Evolutionary conservation across 1,140 invertebrate species (phyloP), one percentile per base, ranked within the genome.

Genomic region (Brachionus manjavacas): DNA sequence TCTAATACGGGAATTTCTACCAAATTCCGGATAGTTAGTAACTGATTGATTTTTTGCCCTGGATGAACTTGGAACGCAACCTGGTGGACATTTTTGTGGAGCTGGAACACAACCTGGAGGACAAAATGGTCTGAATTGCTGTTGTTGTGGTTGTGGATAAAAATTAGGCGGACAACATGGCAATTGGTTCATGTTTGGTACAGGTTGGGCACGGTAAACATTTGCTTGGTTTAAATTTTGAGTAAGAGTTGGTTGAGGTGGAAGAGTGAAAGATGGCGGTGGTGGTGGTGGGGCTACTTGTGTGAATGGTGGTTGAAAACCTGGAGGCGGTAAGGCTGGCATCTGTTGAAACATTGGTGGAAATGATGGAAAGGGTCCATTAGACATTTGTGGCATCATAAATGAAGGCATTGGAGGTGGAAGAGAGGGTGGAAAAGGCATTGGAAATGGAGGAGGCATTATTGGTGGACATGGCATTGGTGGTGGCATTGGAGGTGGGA

Each of bases 161-260:
- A 64, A 81, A 68, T 68, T 81, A 64, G 79, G 79, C 1, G 79
- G 79, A 35, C 79, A 81, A 14, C 79, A 81, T 64, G 79, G 79
- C 6, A 81, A 23, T 41, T 60, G 79, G 41, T 41, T 31, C 8
- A 49, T 43, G 7, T 55, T 28, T 25, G 49, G 28, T 14, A 81
- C 16, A 31, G 79, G 79, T 46, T 64, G 52, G 52, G 79, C 64
- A 3, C 52, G 49, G 31, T 23, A 68, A 23, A 68, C 9, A 20
- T 39, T 64, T n/a, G 20, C 14, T 80, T 55, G 76, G 1, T 20
- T 31, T 31, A 49, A 49, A 55, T 60, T 80, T 64, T 60, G 79
- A 20, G 28, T 39, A 23, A 55, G 52, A 6, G 79, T 43, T 23
- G 49, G 79, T 76, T 76, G 72, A 12, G 49, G 52, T 43, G 64